Evolutionary conservation across 35 echinoderm and acorn worm species (phyloP).

Genomic region (Lytechinus pictus): DNA sequence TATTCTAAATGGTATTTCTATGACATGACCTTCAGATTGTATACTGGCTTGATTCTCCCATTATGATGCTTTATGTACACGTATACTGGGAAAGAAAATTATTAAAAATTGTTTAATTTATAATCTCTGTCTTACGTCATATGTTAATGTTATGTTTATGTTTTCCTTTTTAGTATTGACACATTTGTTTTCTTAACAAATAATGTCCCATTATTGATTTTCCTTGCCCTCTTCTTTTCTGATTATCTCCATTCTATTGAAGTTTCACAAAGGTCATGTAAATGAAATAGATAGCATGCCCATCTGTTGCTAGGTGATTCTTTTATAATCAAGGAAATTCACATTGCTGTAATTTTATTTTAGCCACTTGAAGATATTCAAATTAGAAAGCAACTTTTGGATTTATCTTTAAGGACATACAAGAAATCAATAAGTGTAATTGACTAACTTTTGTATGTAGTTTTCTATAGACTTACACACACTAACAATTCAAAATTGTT

Average conservation of each 20-base stretch:
- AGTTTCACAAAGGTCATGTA: neutral
- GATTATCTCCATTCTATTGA: neutral
- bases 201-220: neutral
- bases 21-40: neutral
- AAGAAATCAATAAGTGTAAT: too few species aligned
- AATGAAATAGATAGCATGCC: neutral
- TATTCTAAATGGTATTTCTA: neutral
- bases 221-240: too few species aligned
- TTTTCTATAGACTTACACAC: too few species aligned
- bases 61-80: neutral
- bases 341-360: neutral
- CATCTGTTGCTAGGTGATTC: neutral
- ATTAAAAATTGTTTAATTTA: neutral
- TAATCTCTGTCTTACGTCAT: neutral
- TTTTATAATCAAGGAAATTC: neutral
- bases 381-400: neutral
- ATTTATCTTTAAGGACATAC: too few species aligned
- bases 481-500: too few species aligned
- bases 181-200: neutral
- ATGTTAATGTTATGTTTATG: neutral
- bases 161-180: neutral
- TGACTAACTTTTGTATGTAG: too few species aligned
- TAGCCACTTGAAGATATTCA: neutral
- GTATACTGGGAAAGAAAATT: neutral
- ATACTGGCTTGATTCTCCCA: neutral